Conservation (phyloP, 1,140 invertebrate genomes). For the Drosophila santomea region DNA sequence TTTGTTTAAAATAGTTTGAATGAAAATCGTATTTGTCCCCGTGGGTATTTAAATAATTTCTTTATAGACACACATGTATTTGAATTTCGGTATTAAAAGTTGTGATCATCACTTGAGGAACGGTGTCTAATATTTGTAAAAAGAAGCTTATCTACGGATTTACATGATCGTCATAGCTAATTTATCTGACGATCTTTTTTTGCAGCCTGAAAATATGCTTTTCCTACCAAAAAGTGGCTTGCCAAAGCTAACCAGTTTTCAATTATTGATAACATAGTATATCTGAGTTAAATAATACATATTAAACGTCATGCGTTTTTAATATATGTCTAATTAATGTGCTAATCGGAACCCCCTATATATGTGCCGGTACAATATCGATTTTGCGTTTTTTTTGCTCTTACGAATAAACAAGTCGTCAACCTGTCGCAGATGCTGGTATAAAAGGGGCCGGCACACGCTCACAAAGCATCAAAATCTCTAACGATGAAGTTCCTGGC, state of each 20-base stretch:
- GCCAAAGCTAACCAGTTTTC: slow-evolving; percentile 26
- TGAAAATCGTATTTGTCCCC: too few relatives aligned
- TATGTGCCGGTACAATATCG: slow-evolving; percentile 12
- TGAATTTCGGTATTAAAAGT: too few relatives aligned
- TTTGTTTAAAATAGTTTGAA: too few relatives aligned
- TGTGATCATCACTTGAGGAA: too few relatives aligned
- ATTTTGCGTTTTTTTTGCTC: not conserved
- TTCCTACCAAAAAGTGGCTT: not conserved
- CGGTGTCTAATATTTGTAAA: too few relatives aligned
- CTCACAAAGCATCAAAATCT: slow-evolving; percentile 32
- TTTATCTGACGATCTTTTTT: not conserved
- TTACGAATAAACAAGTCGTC: slow-evolving; percentile 14
- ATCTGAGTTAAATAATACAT: slow-evolving; percentile 5
- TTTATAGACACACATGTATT: too few relatives aligned
- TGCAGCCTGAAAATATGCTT: slow-evolving; percentile 25
- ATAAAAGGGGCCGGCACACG: slow-evolving; percentile 39
- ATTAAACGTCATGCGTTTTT: slow-evolving; percentile 19
- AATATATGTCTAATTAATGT: slow-evolving; percentile 45
- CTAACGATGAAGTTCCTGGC: slow-evolving; percentile 45
- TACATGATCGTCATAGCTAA: too few relatives aligned
- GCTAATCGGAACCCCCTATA: slow-evolving; percentile 42
- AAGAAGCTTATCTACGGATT: too few relatives aligned
- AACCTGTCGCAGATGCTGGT: slow-evolving; percentile 9
- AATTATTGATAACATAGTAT: slow-evolving; percentile 16
- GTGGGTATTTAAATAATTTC: too few relatives aligned